Percentiles rank a stretch among this genome's conserved stretches.
Conservation (phyloP, 2,113 vertebrate species). For the Paraplagusia blochii region DNA sequence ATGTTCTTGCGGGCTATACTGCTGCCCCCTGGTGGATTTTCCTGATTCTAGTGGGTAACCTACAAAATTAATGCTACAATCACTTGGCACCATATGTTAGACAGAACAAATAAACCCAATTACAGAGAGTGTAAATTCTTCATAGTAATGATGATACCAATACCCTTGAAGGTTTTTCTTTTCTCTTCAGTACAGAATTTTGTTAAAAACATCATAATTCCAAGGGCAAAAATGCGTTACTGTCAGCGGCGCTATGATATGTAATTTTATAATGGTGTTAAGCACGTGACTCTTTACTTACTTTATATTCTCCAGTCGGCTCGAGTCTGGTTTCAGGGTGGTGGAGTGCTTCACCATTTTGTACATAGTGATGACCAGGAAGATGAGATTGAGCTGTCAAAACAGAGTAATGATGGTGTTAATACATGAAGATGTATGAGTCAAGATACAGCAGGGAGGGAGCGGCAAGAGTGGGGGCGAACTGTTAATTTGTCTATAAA, state of each 20-base stretch:
- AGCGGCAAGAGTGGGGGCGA: conserved; percentile 14
- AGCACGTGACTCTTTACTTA: conserved; percentile 79
- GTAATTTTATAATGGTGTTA: conserved; percentile 48
- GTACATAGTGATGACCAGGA: conserved; percentile 98
- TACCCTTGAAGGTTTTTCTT: no score
- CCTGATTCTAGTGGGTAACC: no score
- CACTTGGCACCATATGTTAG: no score
- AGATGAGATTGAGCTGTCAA: conserved; percentile 97
- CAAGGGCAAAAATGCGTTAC: conserved; percentile 21
- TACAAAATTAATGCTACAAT: no score
- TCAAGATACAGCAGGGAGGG: conserved; percentile 36
- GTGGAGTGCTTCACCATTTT: conserved; percentile 99
- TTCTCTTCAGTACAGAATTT: conserved; percentile 19
- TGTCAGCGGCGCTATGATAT: conserved; percentile 27
- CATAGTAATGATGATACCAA: no score
- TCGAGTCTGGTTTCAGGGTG: conserved; percentile 99
- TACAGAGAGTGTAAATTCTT: no score
- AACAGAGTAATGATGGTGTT: conserved; percentile 78
- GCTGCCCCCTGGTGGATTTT: no score
- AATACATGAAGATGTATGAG: conserved; percentile 63
- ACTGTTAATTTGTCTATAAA: conserved; percentile 67
- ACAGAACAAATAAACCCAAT: no score
- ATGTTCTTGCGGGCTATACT: no score
- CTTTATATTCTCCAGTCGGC: conserved; percentile 99
- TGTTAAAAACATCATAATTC: conserved; percentile 9